Evolutionary conservation across 1,140 invertebrate genomes (phyloP).

Genomic region (Bicyclus anynana): DNA sequence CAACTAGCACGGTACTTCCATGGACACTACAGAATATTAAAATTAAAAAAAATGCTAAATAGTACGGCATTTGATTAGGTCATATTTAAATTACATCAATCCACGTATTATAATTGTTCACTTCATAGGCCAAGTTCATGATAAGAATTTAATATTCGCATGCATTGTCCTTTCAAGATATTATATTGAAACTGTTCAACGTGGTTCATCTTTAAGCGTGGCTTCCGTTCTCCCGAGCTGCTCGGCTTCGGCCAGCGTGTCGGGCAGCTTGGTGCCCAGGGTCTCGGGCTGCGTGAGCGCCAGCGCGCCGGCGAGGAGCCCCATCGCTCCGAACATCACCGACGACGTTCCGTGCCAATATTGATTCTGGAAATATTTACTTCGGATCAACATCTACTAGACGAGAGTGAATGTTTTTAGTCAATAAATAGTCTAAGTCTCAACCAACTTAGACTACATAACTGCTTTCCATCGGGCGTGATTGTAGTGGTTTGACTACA

Average conservation of each 20-base stretch:
- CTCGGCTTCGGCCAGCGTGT: constrained; percentile 84
- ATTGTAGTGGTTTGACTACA: too few species aligned
- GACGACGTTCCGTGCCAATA: constrained; percentile 78
- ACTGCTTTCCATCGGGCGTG: too few species aligned
- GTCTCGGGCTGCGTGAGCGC: constrained; percentile 83
- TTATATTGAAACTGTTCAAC: too few species aligned
- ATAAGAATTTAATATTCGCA: background rate
- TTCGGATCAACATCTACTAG: too few species aligned
- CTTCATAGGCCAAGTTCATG: too few species aligned
- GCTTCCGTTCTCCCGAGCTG: constrained; percentile 43
- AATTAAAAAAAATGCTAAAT: too few species aligned
- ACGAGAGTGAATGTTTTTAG: background rate
- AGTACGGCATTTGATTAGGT: too few species aligned
- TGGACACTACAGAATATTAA: too few species aligned
- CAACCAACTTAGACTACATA: background rate
- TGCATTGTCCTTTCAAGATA: background rate
- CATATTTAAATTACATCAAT: too few species aligned
- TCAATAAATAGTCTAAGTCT: background rate
- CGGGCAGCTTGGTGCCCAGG: constrained; percentile 81
- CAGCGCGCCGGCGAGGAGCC: constrained; percentile 78
- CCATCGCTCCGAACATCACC: constrained; percentile 81
- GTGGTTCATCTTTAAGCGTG: background rate
- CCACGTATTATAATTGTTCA: too few species aligned
- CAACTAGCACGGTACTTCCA: too few species aligned
- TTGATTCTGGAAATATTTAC: constrained; percentile 45